A percentile compares a stretch with the other conserved stretches of the same genome.
Conservation (phyloP, 2,797 vertebrate species). For the Okamejei kenojei region DNA sequence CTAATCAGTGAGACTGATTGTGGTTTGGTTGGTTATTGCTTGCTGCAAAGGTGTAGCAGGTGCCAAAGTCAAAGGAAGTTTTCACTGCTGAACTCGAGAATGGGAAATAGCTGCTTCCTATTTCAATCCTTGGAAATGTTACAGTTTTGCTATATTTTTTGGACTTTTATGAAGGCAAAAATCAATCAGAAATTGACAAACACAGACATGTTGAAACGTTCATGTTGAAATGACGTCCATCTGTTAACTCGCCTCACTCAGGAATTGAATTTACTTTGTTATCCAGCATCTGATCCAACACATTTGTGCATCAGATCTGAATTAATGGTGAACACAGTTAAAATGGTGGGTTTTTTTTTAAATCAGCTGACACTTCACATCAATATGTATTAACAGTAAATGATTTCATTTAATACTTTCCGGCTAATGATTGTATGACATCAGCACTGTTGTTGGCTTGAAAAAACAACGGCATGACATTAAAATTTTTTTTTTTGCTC, state of each 20-base stretch:
- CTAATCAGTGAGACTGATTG: neutral
- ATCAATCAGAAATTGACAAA: neutral
- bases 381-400: neutral
- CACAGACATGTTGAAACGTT: neutral
- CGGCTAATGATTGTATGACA: neutral
- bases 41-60: neutral
- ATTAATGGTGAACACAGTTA: neutral
- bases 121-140: slow-evolving; percentile 8
- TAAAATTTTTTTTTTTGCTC: neutral
- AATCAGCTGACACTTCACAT: neutral
- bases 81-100: neutral
- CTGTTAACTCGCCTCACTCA: neutral
- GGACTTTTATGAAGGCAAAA: neutral
- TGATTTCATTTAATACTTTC: neutral
- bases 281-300: neutral
- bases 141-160: neutral
- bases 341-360: too few relatives aligned
- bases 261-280: neutral
- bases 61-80: slow-evolving; percentile 10
- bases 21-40: neutral
- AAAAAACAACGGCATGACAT: neutral
- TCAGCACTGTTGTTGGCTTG: neutral
- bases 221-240: neutral
- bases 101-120: slow-evolving; percentile 37
- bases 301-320: neutral